Conservation (phyloP, 2,888 invertebrate species). For the Ichneumoninae sp. region DNA sequence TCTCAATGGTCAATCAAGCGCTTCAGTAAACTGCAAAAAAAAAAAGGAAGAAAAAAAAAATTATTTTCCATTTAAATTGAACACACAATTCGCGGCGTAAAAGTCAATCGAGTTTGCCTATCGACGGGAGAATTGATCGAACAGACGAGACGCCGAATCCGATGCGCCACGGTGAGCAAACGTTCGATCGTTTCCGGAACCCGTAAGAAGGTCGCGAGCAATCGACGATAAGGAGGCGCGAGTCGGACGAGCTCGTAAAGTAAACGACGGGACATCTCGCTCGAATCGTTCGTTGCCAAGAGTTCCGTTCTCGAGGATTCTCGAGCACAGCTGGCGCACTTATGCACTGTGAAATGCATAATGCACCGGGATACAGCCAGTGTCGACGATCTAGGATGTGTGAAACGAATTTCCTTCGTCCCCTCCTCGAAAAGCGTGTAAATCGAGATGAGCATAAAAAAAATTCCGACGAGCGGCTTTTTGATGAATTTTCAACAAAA, state of each 20-base stretch:
- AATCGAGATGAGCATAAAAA: background rate
- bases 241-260: constrained; percentile 65
- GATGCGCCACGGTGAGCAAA: constrained; percentile 29
- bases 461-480: background rate
- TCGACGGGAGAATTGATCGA: constrained; percentile 34
- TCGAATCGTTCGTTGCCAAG: constrained; percentile 70
- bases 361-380: constrained; percentile 69
- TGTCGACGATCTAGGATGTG: constrained; percentile 71
- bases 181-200: constrained; percentile 51
- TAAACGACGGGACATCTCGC: constrained; percentile 76
- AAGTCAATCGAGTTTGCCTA: constrained; percentile 11
- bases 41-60: constrained; percentile 18
- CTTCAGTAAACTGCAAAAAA: constrained; percentile 28
- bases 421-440: constrained; percentile 58
- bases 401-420: constrained; percentile 69
- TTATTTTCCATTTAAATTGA: constrained; percentile 20
- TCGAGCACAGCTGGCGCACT: constrained; percentile 78
- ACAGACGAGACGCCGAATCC: constrained; percentile 36
- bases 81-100: background rate
- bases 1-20: constrained; percentile 44
- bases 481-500: background rate
- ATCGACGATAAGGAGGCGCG: constrained; percentile 44
- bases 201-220: constrained; percentile 61
- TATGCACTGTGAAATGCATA: constrained; percentile 83
- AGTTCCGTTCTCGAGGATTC: constrained; percentile 62